These are phyloP conservation scores for Dipodomys ordii DNA, from an alignment of 2,113 vertebrate genomes.

Conservation along the genomic window DNA sequence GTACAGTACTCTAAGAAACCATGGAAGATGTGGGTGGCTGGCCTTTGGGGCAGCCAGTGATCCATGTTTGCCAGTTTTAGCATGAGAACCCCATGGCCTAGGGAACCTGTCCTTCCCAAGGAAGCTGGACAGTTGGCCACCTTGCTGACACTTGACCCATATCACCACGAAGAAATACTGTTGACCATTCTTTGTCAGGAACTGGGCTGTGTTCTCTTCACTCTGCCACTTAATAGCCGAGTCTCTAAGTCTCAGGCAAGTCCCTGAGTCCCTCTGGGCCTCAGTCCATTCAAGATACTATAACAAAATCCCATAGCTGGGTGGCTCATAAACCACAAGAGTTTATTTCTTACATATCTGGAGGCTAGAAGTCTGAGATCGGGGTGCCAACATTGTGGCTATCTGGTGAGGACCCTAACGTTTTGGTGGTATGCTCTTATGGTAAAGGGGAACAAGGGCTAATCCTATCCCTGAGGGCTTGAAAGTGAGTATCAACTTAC, in stretches of 20 bases:
- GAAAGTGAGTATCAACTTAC: background rate
- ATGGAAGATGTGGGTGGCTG: rapidly evolving
- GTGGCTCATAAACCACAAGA: background rate
- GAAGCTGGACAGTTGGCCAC: background rate
- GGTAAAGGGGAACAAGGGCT: background rate
- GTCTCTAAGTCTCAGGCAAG: background rate
- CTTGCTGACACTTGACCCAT: background rate
- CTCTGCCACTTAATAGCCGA: background rate
- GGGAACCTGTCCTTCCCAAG: background rate
- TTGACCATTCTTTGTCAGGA: background rate
- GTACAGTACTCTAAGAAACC: background rate
- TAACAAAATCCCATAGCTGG: background rate
- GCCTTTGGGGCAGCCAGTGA: background rate
- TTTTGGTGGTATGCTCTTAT: background rate
- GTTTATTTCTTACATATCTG: too few relatives aligned
- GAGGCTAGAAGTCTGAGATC: too few relatives aligned
- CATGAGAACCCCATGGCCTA: background rate
- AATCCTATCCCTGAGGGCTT: background rate
- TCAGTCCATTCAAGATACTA: background rate
- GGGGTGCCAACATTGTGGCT: too few relatives aligned
- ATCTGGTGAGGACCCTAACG: background rate
- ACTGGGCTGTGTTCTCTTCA: background rate
- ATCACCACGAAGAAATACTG: background rate
- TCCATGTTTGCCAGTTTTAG: background rate
- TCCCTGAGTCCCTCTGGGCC: background rate